phyloP scores from a whole-genome alignment of 2,113 vertebrate genomes.

The Vombatus ursinus region DNA sequence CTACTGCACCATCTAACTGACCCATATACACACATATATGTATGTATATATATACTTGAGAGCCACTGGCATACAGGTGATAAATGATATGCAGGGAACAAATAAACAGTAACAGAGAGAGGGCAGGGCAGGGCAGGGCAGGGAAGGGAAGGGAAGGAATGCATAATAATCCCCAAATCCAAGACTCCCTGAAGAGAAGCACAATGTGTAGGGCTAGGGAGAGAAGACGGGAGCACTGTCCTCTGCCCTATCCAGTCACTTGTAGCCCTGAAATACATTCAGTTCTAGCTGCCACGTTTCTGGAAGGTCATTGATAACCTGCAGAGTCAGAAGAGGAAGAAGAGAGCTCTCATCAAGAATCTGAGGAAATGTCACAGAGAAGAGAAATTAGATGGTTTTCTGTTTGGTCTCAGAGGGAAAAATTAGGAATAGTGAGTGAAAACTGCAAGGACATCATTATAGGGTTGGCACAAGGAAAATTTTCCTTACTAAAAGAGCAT shows the following conservation, averaged over 20 bases:
- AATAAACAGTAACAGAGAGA: too few relatives aligned
- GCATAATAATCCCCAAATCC: too few relatives aligned
- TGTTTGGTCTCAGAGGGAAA: background rate
- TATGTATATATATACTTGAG: background rate
- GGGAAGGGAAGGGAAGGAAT: fast-evolving
- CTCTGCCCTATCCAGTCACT: background rate
- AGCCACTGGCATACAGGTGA: background rate
- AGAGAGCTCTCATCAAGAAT: background rate
- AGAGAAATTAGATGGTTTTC: background rate
- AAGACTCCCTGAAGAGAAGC: background rate
- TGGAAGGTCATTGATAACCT: background rate
- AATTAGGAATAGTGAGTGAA: background rate
- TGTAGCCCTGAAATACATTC: background rate
- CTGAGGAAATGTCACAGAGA: background rate
- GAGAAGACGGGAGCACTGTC: background rate
- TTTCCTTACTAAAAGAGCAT: background rate
- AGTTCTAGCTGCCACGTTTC: background rate
- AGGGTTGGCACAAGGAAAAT: background rate
- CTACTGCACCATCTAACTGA: too few relatives aligned
- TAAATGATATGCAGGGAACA: background rate
- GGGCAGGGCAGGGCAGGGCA: fast-evolving
- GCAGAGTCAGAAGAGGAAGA: background rate
- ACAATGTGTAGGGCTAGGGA: background rate
- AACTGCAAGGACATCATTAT: background rate
- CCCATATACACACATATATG: background rate